phyloP scores from a whole-genome alignment of 2,113 vertebrate species.

The Conger conger region DNA sequence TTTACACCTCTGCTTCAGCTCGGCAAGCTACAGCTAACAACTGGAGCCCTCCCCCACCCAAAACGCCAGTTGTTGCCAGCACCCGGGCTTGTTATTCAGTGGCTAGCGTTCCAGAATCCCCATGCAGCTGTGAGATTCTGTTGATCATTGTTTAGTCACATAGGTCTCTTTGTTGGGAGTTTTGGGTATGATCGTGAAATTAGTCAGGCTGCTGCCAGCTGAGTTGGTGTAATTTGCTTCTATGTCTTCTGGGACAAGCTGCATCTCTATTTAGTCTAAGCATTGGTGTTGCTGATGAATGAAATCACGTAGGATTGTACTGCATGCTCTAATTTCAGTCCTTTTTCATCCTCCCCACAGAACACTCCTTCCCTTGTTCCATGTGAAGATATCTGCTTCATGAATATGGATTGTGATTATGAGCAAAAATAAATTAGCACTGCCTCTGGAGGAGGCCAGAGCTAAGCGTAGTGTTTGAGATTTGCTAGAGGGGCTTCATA shows the following conservation, averaged over 20 bases:
- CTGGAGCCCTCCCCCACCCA: neutral
- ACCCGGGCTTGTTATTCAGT: neutral
- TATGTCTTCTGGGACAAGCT: neutral
- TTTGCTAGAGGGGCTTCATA: neutral
- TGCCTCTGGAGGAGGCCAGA: neutral
- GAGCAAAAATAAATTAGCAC: neutral
- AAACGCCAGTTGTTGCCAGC: neutral
- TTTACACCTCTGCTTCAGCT: neutral
- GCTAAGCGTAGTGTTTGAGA: neutral
- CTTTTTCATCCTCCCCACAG: neutral
- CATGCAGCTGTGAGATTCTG: slow-evolving; percentile 6
- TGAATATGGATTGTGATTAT: neutral
- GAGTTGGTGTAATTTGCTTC: slow-evolving; percentile 2
- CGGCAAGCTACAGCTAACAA: neutral
- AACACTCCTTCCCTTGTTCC: neutral
- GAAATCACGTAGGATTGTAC: neutral
- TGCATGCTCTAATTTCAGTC: neutral
- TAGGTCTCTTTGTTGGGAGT: neutral
- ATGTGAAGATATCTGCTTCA: neutral
- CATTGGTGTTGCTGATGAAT: neutral
- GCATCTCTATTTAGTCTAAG: neutral
- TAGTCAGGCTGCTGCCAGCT: neutral
- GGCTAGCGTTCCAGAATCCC: neutral
- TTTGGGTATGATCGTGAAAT: neutral
- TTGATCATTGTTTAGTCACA: slow-evolving; percentile 7